A percentile compares a stretch with the other conserved stretches of the same genome.
These are phyloP conservation scores for Drosophila neotestacea DNA, from an alignment of 2,888 invertebrate species.

Conservation along the genomic window DNA sequence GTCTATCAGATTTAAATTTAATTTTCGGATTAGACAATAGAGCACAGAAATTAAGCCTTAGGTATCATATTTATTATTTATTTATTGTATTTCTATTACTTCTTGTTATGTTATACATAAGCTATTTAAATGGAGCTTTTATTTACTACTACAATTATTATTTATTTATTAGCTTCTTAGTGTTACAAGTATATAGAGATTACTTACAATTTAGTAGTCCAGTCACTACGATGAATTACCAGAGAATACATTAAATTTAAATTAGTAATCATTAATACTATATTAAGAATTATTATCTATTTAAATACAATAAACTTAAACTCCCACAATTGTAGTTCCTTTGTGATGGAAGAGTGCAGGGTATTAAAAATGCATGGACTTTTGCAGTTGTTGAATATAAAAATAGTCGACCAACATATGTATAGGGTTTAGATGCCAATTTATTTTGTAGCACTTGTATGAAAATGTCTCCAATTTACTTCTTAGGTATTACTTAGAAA, in stretches of 20 bases:
- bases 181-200: too few relatives aligned
- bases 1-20: background rate
- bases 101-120: too few relatives aligned
- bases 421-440: conserved; percentile 10
- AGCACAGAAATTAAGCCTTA: background rate
- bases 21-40: background rate
- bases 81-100: too few relatives aligned
- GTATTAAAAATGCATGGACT: conserved; percentile 1
- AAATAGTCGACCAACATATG: conserved; percentile 1
- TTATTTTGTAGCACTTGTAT: conserved; percentile 2
- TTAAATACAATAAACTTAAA: too few relatives aligned
- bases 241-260: too few relatives aligned
- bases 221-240: too few relatives aligned
- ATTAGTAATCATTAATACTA: too few relatives aligned
- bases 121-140: too few relatives aligned
- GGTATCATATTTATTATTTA: background rate
- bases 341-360: background rate
- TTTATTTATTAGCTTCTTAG: too few relatives aligned
- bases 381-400: background rate
- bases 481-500: conserved; percentile 2
- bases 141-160: too few relatives aligned
- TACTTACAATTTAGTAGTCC: too few relatives aligned
- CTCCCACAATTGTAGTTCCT: background rate
- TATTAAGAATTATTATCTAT: too few relatives aligned
- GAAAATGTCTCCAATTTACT: conserved; percentile 12